Evolutionary conservation across 2,888 invertebrate genomes (phyloP).

Genomic region (Yponomeuta plumbellus): DNA sequence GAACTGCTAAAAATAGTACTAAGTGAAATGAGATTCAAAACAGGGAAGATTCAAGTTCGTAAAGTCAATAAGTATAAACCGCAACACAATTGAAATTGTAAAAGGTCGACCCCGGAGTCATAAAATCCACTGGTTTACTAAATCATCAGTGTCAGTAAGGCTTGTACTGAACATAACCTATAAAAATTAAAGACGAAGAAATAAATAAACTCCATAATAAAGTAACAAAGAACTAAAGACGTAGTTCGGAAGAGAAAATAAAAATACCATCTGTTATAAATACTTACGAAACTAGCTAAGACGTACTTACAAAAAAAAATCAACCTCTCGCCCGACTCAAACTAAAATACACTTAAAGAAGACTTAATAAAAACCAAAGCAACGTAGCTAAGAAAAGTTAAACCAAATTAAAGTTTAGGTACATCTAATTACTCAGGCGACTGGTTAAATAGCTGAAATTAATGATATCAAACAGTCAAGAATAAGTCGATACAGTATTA

Average conservation of each 20-base stretch:
- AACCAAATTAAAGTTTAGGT: constrained; percentile 12
- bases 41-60: constrained; percentile 44
- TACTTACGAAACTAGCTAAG: constrained; percentile 61
- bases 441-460: constrained; percentile 8
- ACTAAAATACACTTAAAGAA: constrained; percentile 33
- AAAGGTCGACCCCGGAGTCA: constrained; percentile 19
- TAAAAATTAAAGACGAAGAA: constrained; percentile 21
- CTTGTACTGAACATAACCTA: neutral
- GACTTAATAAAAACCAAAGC: constrained; percentile 17
- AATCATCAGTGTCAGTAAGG: neutral
- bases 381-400: constrained; percentile 25
- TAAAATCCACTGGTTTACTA: constrained; percentile 3
- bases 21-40: constrained; percentile 56
- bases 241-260: constrained; percentile 64
- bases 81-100: constrained; percentile 55
- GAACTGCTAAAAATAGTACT: constrained; percentile 5
- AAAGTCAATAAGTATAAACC: constrained; percentile 65
- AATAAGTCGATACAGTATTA: constrained; percentile 18
- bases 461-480: constrained; percentile 6
- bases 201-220: constrained; percentile 45
- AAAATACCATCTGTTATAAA: constrained; percentile 65
- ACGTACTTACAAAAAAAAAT: constrained; percentile 31
- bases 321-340: constrained; percentile 35
- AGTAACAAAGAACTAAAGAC: constrained; percentile 66
- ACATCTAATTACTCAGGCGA: constrained; percentile 14